Evolutionary conservation across 2,888 invertebrate genomes (phyloP).

Genomic region (Acrocyrtus sp.): DNA sequence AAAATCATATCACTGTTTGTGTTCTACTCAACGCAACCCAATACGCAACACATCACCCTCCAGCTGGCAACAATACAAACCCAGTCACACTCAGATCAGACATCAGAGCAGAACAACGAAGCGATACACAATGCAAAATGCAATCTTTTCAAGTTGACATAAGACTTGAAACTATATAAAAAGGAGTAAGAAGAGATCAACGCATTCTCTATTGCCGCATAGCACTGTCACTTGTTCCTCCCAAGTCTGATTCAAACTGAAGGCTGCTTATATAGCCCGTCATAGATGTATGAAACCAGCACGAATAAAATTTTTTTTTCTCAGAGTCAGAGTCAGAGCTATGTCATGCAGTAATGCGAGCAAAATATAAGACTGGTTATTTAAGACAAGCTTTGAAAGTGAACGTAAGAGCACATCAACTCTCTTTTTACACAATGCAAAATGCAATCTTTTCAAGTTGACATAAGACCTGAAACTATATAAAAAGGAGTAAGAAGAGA

Average conservation of each 20-base stretch:
- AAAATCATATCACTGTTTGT: neutral
- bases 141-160: constrained; percentile 33
- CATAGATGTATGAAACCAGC: constrained; percentile 12
- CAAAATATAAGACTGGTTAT: neutral
- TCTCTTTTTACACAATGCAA: constrained; percentile 4
- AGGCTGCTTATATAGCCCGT: too few relatives aligned
- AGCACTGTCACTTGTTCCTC: constrained; percentile 50
- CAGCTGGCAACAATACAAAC: constrained; percentile 39
- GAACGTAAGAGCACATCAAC: constrained; percentile 34
- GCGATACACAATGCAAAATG: constrained; percentile 11
- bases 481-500: constrained; percentile 28
- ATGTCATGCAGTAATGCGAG: constrained; percentile 6
- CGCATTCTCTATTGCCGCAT: constrained; percentile 46
- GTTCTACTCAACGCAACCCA: neutral
- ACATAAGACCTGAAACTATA: constrained; percentile 19
- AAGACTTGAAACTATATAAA: constrained; percentile 8
- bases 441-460: constrained; percentile 30
- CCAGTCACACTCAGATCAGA: too few relatives aligned
- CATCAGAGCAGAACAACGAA: neutral
- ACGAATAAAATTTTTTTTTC: constrained; percentile 46
- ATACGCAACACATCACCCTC: constrained; percentile 17
- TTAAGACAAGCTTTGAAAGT: constrained; percentile 45
- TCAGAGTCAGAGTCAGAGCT: too few relatives aligned
- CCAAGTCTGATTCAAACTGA: constrained; percentile 41
- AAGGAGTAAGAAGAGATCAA: constrained; percentile 32